A percentile compares a stretch with the other conserved stretches of the same genome.
Evolutionary conservation across 2,113 vertebrate genomes (phyloP).

Genomic region (Sebastes schlegelii): DNA sequence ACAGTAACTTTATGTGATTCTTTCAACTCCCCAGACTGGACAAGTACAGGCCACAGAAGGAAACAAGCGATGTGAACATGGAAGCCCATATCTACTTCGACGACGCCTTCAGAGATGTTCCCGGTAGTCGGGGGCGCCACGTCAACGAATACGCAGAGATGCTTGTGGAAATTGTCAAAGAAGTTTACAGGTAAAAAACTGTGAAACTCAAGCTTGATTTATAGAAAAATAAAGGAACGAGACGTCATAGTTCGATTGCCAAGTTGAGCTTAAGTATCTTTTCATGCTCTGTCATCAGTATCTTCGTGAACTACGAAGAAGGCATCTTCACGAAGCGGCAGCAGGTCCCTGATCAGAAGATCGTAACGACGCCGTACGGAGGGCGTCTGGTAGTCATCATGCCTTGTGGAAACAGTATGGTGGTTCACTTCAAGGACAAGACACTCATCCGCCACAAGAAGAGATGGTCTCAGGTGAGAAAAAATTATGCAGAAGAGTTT

Average conservation of each 20-base stretch:
- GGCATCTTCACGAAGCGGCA: slow-evolving; percentile 40
- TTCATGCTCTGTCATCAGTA: slow-evolving; percentile 37
- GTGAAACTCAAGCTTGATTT: neutral
- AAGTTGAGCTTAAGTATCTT: neutral
- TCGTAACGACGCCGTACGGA: slow-evolving; percentile 68
- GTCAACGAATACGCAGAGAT: slow-evolving; percentile 66
- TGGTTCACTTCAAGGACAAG: slow-evolving; percentile 77
- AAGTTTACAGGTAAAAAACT: slow-evolving; percentile 64
- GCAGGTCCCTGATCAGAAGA: slow-evolving; percentile 35
- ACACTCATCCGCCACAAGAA: slow-evolving; percentile 75
- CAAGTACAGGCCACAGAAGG: slow-evolving; percentile 64
- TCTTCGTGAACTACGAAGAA: slow-evolving; percentile 55
- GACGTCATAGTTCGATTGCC: neutral
- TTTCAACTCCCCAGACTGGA: slow-evolving; percentile 63
- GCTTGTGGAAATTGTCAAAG: slow-evolving; percentile 61
- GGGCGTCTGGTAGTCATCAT: slow-evolving; percentile 69
- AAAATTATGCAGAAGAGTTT: neutral
- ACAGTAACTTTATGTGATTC: neutral
- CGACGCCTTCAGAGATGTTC: slow-evolving; percentile 64
- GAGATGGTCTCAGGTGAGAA: slow-evolving; percentile 76
- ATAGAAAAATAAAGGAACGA: neutral
- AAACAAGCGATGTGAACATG: slow-evolving; percentile 38
- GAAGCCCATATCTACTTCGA: slow-evolving; percentile 71
- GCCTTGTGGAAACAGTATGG: slow-evolving; percentile 69
- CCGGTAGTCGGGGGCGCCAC: slow-evolving; percentile 26